Evolutionary conservation across 2,888 invertebrate genomes (phyloP).

Genomic region (Carcina quercana): DNA sequence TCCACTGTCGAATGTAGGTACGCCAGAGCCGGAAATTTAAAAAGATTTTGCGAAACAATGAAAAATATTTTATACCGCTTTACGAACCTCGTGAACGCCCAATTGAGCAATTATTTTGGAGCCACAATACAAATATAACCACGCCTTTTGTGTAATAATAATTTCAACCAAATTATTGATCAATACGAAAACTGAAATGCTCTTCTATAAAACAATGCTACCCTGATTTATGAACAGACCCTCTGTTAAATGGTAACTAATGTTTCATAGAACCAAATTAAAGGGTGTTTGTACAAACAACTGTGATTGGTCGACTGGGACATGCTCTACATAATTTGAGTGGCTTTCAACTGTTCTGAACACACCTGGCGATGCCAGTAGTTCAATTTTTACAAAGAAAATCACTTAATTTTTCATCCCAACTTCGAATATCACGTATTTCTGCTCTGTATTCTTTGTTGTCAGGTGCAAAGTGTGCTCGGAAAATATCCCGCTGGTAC

Average conservation of each 20-base stretch:
- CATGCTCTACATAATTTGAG: constrained; percentile 25
- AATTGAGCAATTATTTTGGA: constrained; percentile 41
- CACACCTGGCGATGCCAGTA: constrained; percentile 12
- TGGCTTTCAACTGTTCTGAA: constrained; percentile 15
- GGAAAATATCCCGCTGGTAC: constrained; percentile 2
- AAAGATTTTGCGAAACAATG: constrained; percentile 8
- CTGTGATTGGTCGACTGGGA: constrained; percentile 22
- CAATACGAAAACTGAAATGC: no score
- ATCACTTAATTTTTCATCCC: no score
- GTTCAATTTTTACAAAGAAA: neutral
- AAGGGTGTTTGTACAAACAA: constrained; percentile 16
- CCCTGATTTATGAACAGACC: no score
- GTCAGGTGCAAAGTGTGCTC: neutral
- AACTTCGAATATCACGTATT: no score
- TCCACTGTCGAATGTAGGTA: neutral
- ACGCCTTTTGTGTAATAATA: no score
- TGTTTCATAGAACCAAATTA: no score
- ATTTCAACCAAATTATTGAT: no score
- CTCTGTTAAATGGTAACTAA: no score
- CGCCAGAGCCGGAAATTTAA: neutral
- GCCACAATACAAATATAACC: neutral
- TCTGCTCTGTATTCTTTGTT: neutral
- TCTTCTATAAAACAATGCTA: no score
- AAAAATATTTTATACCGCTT: constrained; percentile 28
- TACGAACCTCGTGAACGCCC: constrained; percentile 28